A percentile compares a stretch with the other conserved stretches of the same genome.
phyloP scores from a whole-genome alignment of 2,888 invertebrate species.

The Neoaliturus tenellus region DNA sequence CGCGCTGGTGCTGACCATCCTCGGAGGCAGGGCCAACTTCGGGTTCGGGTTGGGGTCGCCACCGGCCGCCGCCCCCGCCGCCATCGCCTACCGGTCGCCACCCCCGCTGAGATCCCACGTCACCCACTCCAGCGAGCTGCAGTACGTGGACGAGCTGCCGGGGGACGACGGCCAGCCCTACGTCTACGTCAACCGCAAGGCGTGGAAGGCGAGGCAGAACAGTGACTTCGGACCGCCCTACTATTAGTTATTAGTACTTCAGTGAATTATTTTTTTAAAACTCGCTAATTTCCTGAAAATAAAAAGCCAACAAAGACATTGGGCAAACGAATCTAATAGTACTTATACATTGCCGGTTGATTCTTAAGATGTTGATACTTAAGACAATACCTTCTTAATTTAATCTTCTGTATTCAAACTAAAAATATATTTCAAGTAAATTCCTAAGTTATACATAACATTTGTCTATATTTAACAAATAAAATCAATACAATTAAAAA shows the following conservation, averaged over 20 bases:
- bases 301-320: too few species aligned
- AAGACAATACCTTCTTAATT: too few species aligned
- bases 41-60: constrained; percentile 15
- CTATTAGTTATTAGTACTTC: neutral
- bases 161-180: constrained; percentile 14
- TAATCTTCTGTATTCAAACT: too few species aligned
- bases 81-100: constrained; percentile 34
- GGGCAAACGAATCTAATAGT: too few species aligned
- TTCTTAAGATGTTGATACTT: too few species aligned
- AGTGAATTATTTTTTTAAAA: neutral
- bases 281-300: neutral
- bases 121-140: constrained; percentile 10
- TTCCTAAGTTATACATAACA: too few species aligned
- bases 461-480: too few species aligned
- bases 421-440: too few species aligned
- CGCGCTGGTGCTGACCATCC: constrained; percentile 60
- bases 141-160: constrained; percentile 25
- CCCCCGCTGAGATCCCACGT: constrained; percentile 9
- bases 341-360: too few species aligned
- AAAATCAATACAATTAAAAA: too few species aligned
- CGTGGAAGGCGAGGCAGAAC: constrained; percentile 7
- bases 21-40: constrained; percentile 34
- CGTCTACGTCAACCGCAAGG: constrained; percentile 42
- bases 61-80: constrained; percentile 4
- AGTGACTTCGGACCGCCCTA: too few species aligned